Evolutionary conservation across 2,113 vertebrate genomes (phyloP).

Genomic region (Callithrix jacchus): DNA sequence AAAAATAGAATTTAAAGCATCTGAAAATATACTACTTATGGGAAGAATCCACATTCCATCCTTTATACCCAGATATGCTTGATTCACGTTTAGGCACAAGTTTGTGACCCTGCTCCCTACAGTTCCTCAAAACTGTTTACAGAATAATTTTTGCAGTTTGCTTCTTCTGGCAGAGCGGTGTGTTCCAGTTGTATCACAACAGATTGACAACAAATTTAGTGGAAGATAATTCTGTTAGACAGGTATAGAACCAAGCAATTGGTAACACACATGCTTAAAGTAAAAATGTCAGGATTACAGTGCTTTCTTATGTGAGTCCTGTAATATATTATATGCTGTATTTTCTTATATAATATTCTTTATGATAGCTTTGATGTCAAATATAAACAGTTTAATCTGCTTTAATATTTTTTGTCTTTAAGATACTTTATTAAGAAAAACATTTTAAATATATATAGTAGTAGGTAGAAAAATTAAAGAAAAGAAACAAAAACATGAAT

Average conservation of each 20-base stretch:
- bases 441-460: neutral
- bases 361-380: neutral
- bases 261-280: neutral
- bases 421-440: neutral
- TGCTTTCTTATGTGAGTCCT: too few species aligned
- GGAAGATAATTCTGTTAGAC: neutral
- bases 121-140: neutral
- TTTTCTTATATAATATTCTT: neutral
- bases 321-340: too few species aligned
- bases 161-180: neutral
- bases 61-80: neutral
- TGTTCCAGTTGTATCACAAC: neutral
- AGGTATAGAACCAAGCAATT: neutral
- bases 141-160: neutral
- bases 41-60: neutral
- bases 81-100: neutral
- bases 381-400: neutral
- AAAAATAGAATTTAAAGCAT: neutral
- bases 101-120: neutral
- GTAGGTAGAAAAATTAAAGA: neutral
- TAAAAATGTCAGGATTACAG: neutral
- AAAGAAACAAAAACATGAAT: neutral
- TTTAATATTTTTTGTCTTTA: neutral
- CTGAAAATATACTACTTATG: neutral
- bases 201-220: neutral